A percentile compares a stretch with the other conserved stretches of the same genome.
These are phyloP conservation scores for Callopanchax toddi DNA, from an alignment of 2,113 vertebrate species.

Conservation along the genomic window DNA sequence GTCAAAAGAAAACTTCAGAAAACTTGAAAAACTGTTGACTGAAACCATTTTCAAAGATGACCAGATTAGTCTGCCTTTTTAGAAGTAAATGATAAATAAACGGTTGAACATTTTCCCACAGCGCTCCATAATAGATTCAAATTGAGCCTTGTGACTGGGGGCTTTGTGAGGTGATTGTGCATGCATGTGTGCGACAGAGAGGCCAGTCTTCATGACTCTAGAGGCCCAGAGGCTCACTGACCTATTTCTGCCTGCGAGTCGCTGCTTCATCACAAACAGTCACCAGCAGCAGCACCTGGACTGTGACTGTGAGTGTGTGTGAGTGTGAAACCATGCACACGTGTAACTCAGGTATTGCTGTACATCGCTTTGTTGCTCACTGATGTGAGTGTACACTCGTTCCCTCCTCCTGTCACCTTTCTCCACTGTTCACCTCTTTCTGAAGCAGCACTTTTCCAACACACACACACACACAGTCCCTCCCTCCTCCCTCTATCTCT, in stretches of 20 bases:
- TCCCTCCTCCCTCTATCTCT: slow-evolving; percentile 36
- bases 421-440: slow-evolving; percentile 40
- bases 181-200: slow-evolving; percentile 17
- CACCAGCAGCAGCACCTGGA: slow-evolving; percentile 60
- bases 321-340: background rate
- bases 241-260: slow-evolving; percentile 69
- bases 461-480: slow-evolving; percentile 17
- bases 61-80: background rate
- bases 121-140: background rate
- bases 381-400: slow-evolving; percentile 46
- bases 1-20: too few species aligned
- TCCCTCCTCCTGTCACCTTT: slow-evolving; percentile 34
- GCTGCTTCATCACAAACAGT: slow-evolving; percentile 68
- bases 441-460: slow-evolving; percentile 39
- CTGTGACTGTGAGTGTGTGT: slow-evolving; percentile 7
- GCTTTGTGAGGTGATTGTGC: slow-evolving; percentile 1
- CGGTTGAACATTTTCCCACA: background rate
- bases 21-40: too few species aligned
- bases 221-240: slow-evolving; percentile 63
- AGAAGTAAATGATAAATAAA: background rate
- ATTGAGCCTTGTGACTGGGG: background rate
- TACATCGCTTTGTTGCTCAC: slow-evolving; percentile 41
- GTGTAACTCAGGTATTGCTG: slow-evolving; percentile 47
- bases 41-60: too few species aligned
- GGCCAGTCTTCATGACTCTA: slow-evolving; percentile 37